phyloP scores from a whole-genome alignment of 2,113 vertebrate species.

The Benitochromis conjunctus region DNA sequence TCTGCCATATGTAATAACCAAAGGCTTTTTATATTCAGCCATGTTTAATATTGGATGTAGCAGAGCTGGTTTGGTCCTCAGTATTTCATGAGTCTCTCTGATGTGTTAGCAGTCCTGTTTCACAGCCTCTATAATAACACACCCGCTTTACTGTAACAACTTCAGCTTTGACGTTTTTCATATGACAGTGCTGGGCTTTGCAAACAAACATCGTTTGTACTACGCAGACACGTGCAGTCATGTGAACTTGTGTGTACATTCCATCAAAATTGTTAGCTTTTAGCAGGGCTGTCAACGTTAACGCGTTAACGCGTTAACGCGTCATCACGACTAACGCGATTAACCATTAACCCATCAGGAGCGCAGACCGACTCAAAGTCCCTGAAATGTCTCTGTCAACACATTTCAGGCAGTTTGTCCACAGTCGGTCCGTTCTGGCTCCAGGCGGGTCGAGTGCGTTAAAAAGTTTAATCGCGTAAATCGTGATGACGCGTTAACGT shows the following conservation, averaged over 20 bases:
- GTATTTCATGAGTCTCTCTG: not conserved
- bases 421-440: too few relatives aligned
- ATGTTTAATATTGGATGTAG: rapidly evolving
- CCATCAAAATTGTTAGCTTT: not conserved
- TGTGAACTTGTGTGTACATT: not conserved
- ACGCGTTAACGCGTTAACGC: too few relatives aligned
- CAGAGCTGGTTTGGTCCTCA: not conserved
- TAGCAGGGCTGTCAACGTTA: too few relatives aligned
- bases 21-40: not conserved
- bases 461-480: too few relatives aligned
- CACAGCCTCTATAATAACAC: not conserved
- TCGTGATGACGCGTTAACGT: too few relatives aligned
- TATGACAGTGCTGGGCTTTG: not conserved
- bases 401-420: too few relatives aligned
- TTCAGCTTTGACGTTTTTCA: not conserved
- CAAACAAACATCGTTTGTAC: too few relatives aligned
- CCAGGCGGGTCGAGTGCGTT: too few relatives aligned
- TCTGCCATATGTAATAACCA: not conserved
- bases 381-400: too few relatives aligned
- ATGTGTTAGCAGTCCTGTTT: not conserved
- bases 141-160: not conserved
- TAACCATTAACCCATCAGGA: too few relatives aligned
- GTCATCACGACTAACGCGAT: too few relatives aligned
- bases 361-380: too few relatives aligned
- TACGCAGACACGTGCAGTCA: not conserved